A percentile compares a stretch with the other conserved stretches of the same genome.
phyloP scores from a whole-genome alignment of 2,113 vertebrate species.

The Protobothrops flavoviridis region DNA sequence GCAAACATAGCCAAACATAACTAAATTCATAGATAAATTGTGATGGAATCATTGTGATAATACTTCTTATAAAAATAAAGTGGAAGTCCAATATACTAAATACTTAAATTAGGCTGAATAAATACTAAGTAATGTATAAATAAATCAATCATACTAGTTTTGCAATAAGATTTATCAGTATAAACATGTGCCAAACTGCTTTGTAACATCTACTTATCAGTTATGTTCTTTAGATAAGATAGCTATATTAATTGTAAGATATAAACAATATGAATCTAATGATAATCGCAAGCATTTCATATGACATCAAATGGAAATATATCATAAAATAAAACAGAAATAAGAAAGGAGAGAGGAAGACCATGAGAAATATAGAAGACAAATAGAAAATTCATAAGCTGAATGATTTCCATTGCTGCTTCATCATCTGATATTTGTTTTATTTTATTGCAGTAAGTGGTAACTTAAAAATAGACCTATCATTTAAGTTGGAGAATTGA shows the following conservation, averaged over 20 bases:
- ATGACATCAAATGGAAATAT: not conserved
- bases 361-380: constrained; percentile 16
- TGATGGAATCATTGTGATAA: not conserved
- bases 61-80: not conserved
- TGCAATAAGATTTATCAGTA: not conserved
- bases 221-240: not conserved
- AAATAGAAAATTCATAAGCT: not conserved
- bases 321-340: not conserved
- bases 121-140: not conserved
- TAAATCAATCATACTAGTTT: not conserved
- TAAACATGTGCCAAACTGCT: not conserved
- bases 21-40: not conserved
- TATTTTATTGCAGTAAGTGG: constrained; percentile 15
- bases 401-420: constrained; percentile 39
- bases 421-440: constrained; percentile 8
- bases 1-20: not conserved
- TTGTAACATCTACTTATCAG: not conserved
- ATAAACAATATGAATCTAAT: not conserved
- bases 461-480: not conserved
- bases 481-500: constrained; percentile 7
- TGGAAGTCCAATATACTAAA: not conserved
- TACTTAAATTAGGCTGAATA: not conserved
- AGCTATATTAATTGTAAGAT: not conserved
- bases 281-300: not conserved
- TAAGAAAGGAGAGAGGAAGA: not conserved